These are phyloP conservation scores for Aleiodes sp. DNA, from an alignment of 1,140 invertebrate species.

Conservation along the genomic window DNA sequence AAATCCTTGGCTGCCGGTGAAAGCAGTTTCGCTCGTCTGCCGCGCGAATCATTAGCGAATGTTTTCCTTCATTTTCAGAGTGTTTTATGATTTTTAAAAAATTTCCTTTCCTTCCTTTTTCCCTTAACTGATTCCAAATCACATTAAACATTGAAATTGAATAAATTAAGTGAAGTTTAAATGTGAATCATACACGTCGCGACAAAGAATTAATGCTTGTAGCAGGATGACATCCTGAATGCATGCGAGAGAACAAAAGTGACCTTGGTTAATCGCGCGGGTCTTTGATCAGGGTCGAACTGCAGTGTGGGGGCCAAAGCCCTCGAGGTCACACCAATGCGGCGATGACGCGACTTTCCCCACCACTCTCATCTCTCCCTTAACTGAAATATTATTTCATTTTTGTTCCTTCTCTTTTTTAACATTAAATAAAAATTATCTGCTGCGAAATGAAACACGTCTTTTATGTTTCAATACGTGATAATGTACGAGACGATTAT, in stretches of 20 bases:
- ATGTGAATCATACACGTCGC: constrained; percentile 14
- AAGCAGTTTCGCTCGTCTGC: constrained; percentile 38
- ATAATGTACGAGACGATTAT: constrained; percentile 21
- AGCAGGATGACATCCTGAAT: constrained; percentile 13
- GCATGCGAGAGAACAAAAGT: constrained; percentile 40
- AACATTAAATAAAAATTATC: background rate
- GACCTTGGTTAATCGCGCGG: constrained; percentile 39
- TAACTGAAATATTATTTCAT: background rate
- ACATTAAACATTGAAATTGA: background rate
- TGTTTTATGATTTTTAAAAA: no score
- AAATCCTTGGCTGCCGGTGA: constrained; percentile 48
- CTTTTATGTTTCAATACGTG: background rate
- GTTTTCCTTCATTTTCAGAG: no score
- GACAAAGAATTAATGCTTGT: background rate
- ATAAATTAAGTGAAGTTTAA: background rate
- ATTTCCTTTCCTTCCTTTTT: background rate
- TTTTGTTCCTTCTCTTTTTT: background rate
- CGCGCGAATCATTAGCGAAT: background rate
- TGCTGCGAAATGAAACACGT: background rate
- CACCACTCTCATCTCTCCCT: background rate
- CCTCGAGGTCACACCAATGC: constrained; percentile 45
- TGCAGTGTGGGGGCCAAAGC: constrained; percentile 46
- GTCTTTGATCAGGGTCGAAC: constrained; percentile 48
- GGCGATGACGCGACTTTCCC: constrained; percentile 9
- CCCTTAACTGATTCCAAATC: background rate